These are phyloP conservation scores for Chrysemys picta DNA, from an alignment of 2,113 vertebrate genomes.

Conservation along the genomic window DNA sequence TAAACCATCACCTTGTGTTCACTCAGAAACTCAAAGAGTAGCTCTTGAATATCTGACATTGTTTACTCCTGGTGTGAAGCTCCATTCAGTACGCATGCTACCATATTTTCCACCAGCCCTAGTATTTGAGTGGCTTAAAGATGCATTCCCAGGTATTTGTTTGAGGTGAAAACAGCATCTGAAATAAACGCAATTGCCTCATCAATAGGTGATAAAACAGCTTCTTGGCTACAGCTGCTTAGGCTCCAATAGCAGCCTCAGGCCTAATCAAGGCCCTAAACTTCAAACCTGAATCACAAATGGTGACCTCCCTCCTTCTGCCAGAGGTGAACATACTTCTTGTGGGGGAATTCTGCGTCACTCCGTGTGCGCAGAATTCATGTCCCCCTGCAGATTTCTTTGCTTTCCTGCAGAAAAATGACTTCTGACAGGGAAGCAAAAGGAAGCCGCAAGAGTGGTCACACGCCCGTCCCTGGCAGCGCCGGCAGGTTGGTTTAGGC, in stretches of 20 bases:
- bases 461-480: no score
- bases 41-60: not conserved
- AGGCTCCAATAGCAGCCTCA: rapidly evolving
- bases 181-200: not conserved
- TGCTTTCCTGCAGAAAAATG: no score
- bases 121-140: not conserved
- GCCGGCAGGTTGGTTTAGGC: no score
- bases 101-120: not conserved
- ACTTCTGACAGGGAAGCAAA: no score
- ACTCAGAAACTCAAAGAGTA: not conserved
- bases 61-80: rapidly evolving
- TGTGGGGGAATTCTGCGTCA: no score
- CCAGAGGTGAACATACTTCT: no score
- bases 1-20: not conserved
- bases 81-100: not conserved
- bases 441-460: no score
- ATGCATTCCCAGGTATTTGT: not conserved
- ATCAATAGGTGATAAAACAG: not conserved
- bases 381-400: no score
- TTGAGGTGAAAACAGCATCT: not conserved
- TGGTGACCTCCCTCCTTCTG: not conserved
- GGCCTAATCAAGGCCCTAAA: not conserved
- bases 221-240: rapidly evolving
- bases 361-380: no score
- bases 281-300: not conserved